Evolutionary conservation across 2,113 vertebrate genomes (phyloP).

Genomic region (Xenotilapia flavipinnis): DNA sequence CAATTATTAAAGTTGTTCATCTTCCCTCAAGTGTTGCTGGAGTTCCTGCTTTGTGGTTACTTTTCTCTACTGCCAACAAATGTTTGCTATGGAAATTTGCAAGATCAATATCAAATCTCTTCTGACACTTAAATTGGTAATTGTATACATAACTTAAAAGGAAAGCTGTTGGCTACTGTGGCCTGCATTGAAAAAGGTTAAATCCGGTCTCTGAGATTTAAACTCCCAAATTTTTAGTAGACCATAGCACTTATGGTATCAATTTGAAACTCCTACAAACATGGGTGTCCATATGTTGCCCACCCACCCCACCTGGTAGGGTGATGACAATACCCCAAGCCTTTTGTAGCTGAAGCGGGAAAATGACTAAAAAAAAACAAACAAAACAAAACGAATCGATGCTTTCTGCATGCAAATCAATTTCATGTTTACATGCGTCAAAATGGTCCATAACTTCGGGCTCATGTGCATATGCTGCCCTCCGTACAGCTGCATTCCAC

Average conservation of each 20-base stretch:
- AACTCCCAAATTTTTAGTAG: background rate
- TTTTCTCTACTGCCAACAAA: too few species aligned
- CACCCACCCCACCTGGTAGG: background rate
- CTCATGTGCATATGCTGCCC: background rate
- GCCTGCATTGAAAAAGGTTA: background rate
- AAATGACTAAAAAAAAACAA: background rate
- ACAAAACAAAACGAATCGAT: fast-evolving
- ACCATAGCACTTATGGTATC: background rate
- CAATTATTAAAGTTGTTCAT: too few species aligned
- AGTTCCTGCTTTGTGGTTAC: too few species aligned
- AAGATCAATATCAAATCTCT: background rate
- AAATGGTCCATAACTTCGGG: background rate
- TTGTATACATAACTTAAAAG: background rate
- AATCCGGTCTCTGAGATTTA: background rate
- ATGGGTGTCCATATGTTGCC: background rate
- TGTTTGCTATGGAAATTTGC: too few species aligned
- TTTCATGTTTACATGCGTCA: background rate
- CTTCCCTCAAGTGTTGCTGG: too few species aligned
- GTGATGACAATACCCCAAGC: background rate
- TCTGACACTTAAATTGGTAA: background rate
- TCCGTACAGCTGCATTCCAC: background rate
- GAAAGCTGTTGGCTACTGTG: background rate
- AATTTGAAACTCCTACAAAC: background rate
- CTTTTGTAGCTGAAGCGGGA: background rate
- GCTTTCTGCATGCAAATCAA: background rate